Percentiles rank a stretch among this genome's conserved stretches.
phyloP scores from a whole-genome alignment of 2,113 vertebrate species.

The Hipposideros armiger region DNA sequence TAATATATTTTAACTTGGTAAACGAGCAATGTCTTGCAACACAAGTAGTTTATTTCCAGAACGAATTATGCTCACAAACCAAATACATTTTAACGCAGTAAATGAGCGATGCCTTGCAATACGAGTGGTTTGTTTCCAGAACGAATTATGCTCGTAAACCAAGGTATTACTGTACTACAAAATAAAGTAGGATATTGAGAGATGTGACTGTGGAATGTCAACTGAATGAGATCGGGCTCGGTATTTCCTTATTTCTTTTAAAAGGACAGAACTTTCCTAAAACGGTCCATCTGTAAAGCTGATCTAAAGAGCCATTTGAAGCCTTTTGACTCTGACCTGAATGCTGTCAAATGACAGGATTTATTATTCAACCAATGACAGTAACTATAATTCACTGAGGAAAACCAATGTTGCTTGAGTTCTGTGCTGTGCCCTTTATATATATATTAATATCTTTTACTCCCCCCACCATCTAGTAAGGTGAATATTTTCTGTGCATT shows the following conservation, averaged over 20 bases:
- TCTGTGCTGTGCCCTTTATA: neutral
- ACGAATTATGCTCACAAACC: too few relatives aligned
- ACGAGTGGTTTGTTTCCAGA: too few relatives aligned
- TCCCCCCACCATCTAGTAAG: neutral
- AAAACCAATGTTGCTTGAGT: neutral
- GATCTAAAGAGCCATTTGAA: constrained; percentile 18
- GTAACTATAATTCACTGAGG: neutral
- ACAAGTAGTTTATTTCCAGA: too few relatives aligned
- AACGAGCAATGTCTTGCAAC: too few relatives aligned
- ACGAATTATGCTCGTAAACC: too few relatives aligned
- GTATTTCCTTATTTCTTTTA: neutral
- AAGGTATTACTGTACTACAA: neutral
- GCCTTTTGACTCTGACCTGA: constrained; percentile 5
- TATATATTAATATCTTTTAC: neutral
- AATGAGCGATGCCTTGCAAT: too few relatives aligned
- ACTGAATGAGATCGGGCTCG: neutral
- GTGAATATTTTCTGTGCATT: neutral
- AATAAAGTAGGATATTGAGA: neutral
- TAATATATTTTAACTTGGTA: too few relatives aligned
- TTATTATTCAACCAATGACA: constrained; percentile 13
- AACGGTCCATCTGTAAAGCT: neutral
- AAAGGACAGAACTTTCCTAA: neutral
- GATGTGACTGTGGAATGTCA: neutral
- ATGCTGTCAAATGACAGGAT: neutral
- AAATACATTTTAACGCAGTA: too few relatives aligned